Conservation (phyloP, 92 coral and sea anemone genomes). For the Umimayanthus chanpuru region DNA sequence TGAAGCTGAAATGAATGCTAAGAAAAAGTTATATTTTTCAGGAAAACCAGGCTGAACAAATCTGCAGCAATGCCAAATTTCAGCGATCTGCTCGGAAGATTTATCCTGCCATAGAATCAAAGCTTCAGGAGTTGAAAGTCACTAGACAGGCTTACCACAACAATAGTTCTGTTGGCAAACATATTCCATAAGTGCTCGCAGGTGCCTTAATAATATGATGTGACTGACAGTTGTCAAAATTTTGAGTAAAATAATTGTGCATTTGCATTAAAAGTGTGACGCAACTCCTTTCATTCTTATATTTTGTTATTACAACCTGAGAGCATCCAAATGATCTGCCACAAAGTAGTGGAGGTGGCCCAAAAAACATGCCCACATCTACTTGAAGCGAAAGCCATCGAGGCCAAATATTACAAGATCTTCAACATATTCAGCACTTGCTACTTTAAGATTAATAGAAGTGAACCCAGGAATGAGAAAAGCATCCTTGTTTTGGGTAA, state of each 20-base stretch:
- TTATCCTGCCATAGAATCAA: background rate
- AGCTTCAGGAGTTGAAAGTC: constrained; percentile 19
- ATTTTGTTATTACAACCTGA: constrained; percentile 24
- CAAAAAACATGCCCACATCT: constrained; percentile 1
- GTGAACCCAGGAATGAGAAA: constrained; percentile 13
- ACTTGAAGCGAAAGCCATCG: constrained; percentile 3
- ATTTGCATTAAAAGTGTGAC: too few species aligned
- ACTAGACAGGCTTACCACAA: constrained; percentile 32
- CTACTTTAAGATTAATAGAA: constrained; percentile 8
- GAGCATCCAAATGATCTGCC: constrained; percentile 13
- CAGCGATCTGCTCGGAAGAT: constrained; percentile 13
- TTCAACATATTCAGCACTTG: constrained; percentile 7
- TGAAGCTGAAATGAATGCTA: too few species aligned
- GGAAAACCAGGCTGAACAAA: constrained; percentile 37
- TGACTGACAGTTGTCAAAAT: too few species aligned
- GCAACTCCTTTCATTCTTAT: background rate
- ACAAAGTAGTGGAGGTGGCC: constrained; percentile 7
- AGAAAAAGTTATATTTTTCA: too few species aligned
- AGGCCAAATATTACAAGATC: background rate
- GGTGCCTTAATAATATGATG: too few species aligned
- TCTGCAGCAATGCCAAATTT: constrained; percentile 7
- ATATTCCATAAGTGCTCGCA: constrained; percentile 31
- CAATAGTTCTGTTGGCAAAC: constrained; percentile 29
- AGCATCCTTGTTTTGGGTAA: background rate
- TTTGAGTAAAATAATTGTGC: too few species aligned